Base-by-base conservation (phyloP, 1,140 invertebrate species). In the Eriosoma lanigerum region DNA sequence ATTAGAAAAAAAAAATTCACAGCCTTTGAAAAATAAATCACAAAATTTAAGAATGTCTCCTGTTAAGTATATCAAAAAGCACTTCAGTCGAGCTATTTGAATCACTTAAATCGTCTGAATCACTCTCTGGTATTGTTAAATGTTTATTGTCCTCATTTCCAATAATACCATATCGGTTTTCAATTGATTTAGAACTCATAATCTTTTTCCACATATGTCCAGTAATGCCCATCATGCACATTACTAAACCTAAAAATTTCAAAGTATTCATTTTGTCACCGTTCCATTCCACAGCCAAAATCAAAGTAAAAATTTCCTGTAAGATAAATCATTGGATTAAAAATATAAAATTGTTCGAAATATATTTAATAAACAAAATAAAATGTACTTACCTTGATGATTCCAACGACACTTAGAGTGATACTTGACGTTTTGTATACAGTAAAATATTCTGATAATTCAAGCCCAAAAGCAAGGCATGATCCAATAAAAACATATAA, bases 401-500 rank as follows among this genome's bases (percentile, higher is more conserved):
- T 96, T 68, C 97, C 96, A 80, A 95, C 92, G 83, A 99, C 94
- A 9, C 96, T 96, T 44, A 99, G 88, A 5, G 97, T 99, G 50
- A 99, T 90, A 89, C 96, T 97, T 84, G 97, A 99, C n/a, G 96
- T 98, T 84, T 94, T 92, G 21, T 92, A 92, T 70, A 99, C 90
- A 66, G 99, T 91, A 80, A 98, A 87, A 86, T 96, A 98, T 88
- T 99, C 97, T 85, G 91, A 92, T 81, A 97, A 87, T 90, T 99
- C 98, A 93, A 99, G 95, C 73, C 92, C 89, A 87, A 98, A 98
- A 46, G 97, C 97, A 82, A 98, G 87, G 66, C 94, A 86, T 68
- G 95, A 94, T 56, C 97, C 96, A 44, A 86, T 82, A 24, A 91
- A 76, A 32, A 93, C 86, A 56, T 83, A 38, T 12, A 80, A 1